Base-by-base conservation (phyloP, 2,113 vertebrate species). In the Xenus cinereus region DNA sequence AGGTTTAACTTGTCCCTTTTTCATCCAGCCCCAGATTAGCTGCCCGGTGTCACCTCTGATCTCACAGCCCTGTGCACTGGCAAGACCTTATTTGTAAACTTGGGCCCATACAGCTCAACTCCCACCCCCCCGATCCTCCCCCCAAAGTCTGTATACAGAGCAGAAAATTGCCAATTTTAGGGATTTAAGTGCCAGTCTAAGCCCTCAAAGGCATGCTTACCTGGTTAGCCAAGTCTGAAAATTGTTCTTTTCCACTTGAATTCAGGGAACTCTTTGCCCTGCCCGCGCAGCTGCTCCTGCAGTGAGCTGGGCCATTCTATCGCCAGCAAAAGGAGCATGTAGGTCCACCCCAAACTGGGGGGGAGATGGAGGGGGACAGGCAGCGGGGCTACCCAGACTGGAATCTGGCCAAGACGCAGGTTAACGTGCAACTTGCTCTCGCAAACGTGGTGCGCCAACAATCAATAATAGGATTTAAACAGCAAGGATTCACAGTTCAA, bases 81-180 rank as follows among this genome's bases (percentile, higher is more conserved):
- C 5, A 10, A 77, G 60, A 64, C 19, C 48, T 76, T 66, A 32
- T 26, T 59, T 74, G 86, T 32, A 71, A 86, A 71, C 37, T 13
- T n/a, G 60, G 76, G 37, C 16, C 46, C 66, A 9, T 21, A 41
- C 14, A 59, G 53, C 63, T 3, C 46, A 48, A 48, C 20, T 46
- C 26, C 6, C 57, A 45, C 23, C 16, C 51, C 27, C 51, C 51
- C 26, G 14, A 27, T 7, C 27, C 15, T 5, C 14, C 20, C 63
- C 8, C 8, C 39, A 1, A 68, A 84, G 37, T 39, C 68, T 83
- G 15, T 53, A 35, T 16, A 41, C 27, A 56, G 93, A 90, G 88
- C 88, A 95, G 79, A 94, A 96, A 97, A 96, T 84, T 21, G 46
- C 24, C 60, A 56, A 67, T 84, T 94, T 95, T 60, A 84, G 67